A percentile compares a stretch with the other conserved stretches of the same genome.
These are phyloP conservation scores for Drosophila atripex DNA, from an alignment of 2,888 invertebrate species.

Conservation along the genomic window DNA sequence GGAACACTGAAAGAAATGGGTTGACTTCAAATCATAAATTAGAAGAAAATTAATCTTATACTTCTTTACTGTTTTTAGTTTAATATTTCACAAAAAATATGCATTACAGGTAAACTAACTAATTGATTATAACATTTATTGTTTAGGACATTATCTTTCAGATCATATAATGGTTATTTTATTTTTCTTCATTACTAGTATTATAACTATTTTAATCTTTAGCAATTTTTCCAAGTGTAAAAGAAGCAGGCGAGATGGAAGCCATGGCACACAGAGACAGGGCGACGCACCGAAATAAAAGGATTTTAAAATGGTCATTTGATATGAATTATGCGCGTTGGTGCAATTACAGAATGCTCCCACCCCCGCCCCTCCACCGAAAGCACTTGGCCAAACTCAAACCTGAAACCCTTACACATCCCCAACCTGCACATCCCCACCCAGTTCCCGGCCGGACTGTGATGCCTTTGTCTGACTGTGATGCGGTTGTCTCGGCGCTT, in stretches of 20 bases:
- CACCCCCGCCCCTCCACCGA: conserved; percentile 35
- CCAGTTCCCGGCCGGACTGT: conserved; percentile 35
- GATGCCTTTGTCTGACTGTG: conserved; percentile 76
- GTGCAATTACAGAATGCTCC: conserved; percentile 80
- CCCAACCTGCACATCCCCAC: conserved; percentile 1
- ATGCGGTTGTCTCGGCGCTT: conserved; percentile 69
- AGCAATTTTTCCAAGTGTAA: conserved; percentile 11
- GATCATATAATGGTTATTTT: too few species aligned
- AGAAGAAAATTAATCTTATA: too few species aligned
- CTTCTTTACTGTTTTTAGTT: too few species aligned
- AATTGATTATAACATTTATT: too few species aligned
- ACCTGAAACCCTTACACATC: conserved; percentile 2
- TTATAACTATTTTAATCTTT: background rate
- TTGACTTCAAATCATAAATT: too few species aligned
- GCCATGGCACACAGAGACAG: conserved; percentile 30
- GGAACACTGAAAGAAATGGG: conserved; percentile 12
- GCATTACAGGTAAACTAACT: too few species aligned
- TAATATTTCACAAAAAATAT: too few species aligned
- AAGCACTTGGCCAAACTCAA: background rate
- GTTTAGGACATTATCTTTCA: too few species aligned
- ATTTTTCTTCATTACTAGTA: background rate
- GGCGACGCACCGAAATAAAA: conserved; percentile 81
- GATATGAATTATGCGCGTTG: conserved; percentile 83
- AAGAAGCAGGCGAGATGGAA: conserved; percentile 18
- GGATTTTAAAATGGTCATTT: conserved; percentile 84